A percentile compares a stretch with the other conserved stretches of the same genome.
These are phyloP conservation scores for Pheucticus melanocephalus DNA, from an alignment of 2,113 vertebrate genomes.

Conservation along the genomic window DNA sequence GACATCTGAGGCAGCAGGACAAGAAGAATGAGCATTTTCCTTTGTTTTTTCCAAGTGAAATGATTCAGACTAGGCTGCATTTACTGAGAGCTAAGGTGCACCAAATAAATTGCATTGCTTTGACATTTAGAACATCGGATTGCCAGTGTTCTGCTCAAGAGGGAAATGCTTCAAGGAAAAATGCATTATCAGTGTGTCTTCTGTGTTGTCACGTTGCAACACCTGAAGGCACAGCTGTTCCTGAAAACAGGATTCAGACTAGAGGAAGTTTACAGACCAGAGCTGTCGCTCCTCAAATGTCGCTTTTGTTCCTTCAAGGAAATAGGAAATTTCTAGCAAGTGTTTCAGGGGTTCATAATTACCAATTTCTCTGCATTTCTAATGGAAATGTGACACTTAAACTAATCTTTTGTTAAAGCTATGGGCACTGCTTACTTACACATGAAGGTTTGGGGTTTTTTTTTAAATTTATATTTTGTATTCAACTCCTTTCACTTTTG, in stretches of 20 bases:
- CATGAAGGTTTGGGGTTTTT: rapidly evolving
- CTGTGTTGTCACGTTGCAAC: not conserved
- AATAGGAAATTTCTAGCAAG: not conserved
- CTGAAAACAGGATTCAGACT: not conserved
- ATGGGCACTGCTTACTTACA: not conserved
- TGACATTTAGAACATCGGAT: not conserved
- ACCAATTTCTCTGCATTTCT: not conserved
- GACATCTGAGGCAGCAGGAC: not conserved
- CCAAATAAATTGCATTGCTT: not conserved
- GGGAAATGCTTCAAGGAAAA: not conserved
- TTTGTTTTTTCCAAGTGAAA: not conserved
- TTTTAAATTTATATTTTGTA: not conserved
- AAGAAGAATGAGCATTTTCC: not conserved
- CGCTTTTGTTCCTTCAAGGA: not conserved
- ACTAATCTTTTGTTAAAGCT: not conserved
- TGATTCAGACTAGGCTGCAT: not conserved
- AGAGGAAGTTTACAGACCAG: not conserved
- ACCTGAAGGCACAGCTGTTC: not conserved
- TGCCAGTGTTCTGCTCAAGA: not conserved
- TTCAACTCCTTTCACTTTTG: not conserved
- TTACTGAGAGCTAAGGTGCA: not conserved
- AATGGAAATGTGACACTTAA: not conserved
- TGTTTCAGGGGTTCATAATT: not conserved
- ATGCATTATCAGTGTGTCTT: not conserved
- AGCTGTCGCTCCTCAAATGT: not conserved